Evolutionary conservation across 2,113 vertebrate species (phyloP).

Genomic region (human): GRCh38 chr1:98270501-98271000

Average conservation of each 20-base stretch:
- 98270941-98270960: background rate
- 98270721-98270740: background rate
- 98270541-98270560: background rate
- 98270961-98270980: background rate
- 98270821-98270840: background rate
- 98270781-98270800: background rate
- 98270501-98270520: background rate
- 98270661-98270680: background rate
- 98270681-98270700: background rate
- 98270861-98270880: background rate
- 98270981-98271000: background rate
- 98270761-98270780: background rate
- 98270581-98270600: background rate
- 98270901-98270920: background rate
- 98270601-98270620: background rate
- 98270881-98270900: background rate
- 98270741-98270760: background rate
- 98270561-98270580: background rate
- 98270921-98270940: background rate
- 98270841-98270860: background rate
- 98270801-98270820: background rate
- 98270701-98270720: background rate
- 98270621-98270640: background rate
- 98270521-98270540: background rate
- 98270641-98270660: conserved; percentile 2